Evolutionary conservation across 2,888 invertebrate genomes (phyloP).

Genomic region (Melanchra persicariae): DNA sequence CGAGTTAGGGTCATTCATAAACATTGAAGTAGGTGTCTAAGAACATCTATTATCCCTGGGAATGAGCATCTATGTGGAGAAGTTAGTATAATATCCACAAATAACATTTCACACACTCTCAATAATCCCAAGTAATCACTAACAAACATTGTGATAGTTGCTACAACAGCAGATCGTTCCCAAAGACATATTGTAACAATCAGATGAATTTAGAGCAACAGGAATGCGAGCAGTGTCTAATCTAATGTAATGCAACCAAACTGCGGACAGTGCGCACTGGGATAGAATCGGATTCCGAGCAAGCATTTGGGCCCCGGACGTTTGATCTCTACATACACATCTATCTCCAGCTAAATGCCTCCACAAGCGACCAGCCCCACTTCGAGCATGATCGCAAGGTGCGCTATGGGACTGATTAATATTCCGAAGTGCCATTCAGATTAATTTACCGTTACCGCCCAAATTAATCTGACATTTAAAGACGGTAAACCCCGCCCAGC

Average conservation of each 20-base stretch:
- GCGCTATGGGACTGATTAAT: slow-evolving; percentile 68
- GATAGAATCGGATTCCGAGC: slow-evolving; percentile 85
- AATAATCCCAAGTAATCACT: slow-evolving; percentile 8
- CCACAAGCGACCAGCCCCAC: slow-evolving; percentile 43
- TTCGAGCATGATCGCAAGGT: slow-evolving; percentile 54
- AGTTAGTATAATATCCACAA: background rate
- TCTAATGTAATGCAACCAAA: slow-evolving; percentile 87
- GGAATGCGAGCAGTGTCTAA: slow-evolving; percentile 86
- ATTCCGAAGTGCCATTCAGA: slow-evolving; percentile 72
- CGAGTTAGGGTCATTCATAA: background rate
- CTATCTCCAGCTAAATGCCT: slow-evolving; percentile 57
- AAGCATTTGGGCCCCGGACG: slow-evolving; percentile 79
- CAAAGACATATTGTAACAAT: slow-evolving; percentile 60
- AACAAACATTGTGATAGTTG: slow-evolving; percentile 1
- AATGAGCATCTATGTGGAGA: background rate
- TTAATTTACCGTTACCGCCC: slow-evolving; percentile 72
- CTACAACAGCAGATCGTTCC: slow-evolving; percentile 24
- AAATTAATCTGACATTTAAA: slow-evolving; percentile 77
- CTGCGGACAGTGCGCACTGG: slow-evolving; percentile 79
- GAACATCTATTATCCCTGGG: background rate
- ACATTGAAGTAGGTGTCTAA: background rate
- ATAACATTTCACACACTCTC: background rate
- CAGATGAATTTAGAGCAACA: slow-evolving; percentile 66
- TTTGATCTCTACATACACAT: slow-evolving; percentile 68
- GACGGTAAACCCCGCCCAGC: slow-evolving; percentile 67